Percentiles rank a stretch among this genome's conserved stretches.
Evolutionary conservation across 1,140 invertebrate species (phyloP).

Genomic region (Augochlora pura): DNA sequence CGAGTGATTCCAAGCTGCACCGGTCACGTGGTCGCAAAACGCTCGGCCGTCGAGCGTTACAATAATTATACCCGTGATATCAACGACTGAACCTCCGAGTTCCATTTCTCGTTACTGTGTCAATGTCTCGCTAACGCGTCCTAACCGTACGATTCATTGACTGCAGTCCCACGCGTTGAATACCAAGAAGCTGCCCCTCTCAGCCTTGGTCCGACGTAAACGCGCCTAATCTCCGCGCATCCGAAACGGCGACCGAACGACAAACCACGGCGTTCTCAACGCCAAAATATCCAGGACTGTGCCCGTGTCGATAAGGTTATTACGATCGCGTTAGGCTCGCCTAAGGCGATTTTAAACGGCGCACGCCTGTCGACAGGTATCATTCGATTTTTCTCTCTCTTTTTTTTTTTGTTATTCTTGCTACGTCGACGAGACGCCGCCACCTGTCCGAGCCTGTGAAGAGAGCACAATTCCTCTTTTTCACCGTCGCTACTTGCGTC

Average conservation of each 20-base stretch:
- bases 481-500: neutral
- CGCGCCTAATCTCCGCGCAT: neutral
- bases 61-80: neutral
- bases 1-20: no score
- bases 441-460: neutral
- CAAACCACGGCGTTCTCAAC: neutral
- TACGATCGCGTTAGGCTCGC: neutral
- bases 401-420: neutral
- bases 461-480: neutral
- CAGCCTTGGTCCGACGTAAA: conserved; percentile 17
- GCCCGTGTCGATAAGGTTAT: neutral
- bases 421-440: neutral
- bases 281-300: neutral
- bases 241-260: neutral
- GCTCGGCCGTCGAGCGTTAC: no score
- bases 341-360: neutral
- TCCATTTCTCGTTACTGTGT: conserved; percentile 29
- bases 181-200: conserved; percentile 33
- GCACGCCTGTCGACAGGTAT: neutral
- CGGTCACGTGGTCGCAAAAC: no score
- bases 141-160: conserved; percentile 23
- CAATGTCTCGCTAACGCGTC: conserved; percentile 25
- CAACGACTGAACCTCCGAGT: neutral
- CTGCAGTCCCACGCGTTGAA: neutral
- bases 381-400: neutral